phyloP scores from a whole-genome alignment of 2,113 vertebrate species.

The Conger conger region DNA sequence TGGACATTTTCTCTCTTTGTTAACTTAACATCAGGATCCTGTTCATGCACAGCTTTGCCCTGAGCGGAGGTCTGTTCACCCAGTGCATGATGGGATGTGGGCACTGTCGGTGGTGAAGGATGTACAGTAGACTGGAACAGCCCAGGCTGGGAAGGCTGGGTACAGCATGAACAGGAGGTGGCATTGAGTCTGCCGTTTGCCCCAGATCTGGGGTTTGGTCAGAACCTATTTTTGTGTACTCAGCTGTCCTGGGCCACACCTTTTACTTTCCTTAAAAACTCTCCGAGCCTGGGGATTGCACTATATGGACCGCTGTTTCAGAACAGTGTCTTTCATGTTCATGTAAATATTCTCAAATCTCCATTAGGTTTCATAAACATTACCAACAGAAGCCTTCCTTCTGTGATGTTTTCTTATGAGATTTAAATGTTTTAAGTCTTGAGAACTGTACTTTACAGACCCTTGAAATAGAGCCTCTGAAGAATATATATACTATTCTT shows the following conservation, averaged over 20 bases:
- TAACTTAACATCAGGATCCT: neutral
- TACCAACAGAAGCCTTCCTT: slow-evolving; percentile 43
- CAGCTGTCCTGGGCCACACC: slow-evolving; percentile 14
- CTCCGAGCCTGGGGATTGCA: slow-evolving; percentile 11
- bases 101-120: neutral
- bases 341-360: slow-evolving; percentile 45
- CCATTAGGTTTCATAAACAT: slow-evolving; percentile 34
- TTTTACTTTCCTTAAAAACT: neutral
- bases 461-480: slow-evolving; percentile 24
- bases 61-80: too few relatives aligned
- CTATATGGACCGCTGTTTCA: slow-evolving; percentile 20
- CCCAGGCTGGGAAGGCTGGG: neutral
- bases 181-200: neutral
- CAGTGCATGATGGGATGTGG: neutral
- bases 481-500: too few relatives aligned
- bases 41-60: neutral
- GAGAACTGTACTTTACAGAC: slow-evolving; percentile 22
- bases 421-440: slow-evolving; percentile 46
- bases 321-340: slow-evolving; percentile 21
- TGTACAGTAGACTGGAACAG: neutral
- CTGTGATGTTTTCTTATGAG: slow-evolving; percentile 42
- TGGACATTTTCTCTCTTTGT: neutral
- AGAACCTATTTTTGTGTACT: slow-evolving; percentile 15
- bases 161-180: neutral
- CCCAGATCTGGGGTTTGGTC: neutral